Evolutionary conservation across 2,797 vertebrate species (phyloP), one percentile per base, ranked within the genome.

Genomic region (Pseudochromis fuscus): DNA sequence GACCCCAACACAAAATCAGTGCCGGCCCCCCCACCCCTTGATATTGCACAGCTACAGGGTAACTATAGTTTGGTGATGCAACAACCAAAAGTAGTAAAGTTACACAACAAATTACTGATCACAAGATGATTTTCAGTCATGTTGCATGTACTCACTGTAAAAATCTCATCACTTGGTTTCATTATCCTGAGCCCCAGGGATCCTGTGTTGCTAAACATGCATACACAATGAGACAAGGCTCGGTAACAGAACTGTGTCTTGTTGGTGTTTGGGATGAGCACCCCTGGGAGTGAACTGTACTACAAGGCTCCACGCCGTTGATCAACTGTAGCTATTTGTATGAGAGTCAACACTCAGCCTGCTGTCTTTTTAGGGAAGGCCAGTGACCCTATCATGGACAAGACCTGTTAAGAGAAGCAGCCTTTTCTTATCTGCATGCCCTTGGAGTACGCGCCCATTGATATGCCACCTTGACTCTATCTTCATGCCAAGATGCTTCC

Each of bases 401-500:
- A 53, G 53, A 88, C 87, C 81, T 86, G 87, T 87, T 88, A 87
- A 90, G 85, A 87, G 85, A 90, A 81, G 84, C 85, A 82, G 83
- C 65, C 76, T 81, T 82, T 87, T 90, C 87, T 91, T 93, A 92
- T 90, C 86, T 91, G 89, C 84, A 91, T 93, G 94, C 91, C 93
- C 92, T 95, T 95, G 93, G 91, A 93, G 91, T 91, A 90, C 73
- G 87, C 87, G 48, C 83, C 91, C 84, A 92, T 91, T 87, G 93
- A 94, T 93, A 93, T 91, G 93, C 91, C 89, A 93, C 90, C 92
- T 90, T 93, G 92, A 90, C 92, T 91, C 87, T 94, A 93, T 94
- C 92, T 93, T 92, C 91, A 94, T 94, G 94, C 90, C 92, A 92
- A 94, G 88, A 92, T 83, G 91, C 91, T 94, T 94, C 92, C 93